Conservation (phyloP, 2,888 invertebrate species). For the Noctua comes region DNA sequence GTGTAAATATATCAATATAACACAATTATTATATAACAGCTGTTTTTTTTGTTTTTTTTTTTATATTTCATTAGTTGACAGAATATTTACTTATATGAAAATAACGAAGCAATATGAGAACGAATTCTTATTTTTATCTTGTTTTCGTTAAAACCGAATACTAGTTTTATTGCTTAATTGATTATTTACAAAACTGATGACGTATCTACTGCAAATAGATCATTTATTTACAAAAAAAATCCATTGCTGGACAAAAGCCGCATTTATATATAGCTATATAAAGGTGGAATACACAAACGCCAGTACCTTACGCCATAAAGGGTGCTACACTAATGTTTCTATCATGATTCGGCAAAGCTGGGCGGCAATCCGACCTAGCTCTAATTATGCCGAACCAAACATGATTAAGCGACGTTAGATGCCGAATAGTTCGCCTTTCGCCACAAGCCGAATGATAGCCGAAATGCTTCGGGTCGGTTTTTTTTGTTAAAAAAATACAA, state of each 20-base stretch:
- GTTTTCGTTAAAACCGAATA: background rate
- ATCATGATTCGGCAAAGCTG: background rate
- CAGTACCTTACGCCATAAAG: background rate
- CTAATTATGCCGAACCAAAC: background rate
- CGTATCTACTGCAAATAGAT: background rate
- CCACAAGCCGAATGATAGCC: background rate
- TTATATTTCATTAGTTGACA: conserved; percentile 21
- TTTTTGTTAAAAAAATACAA: background rate
- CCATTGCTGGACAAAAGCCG: background rate
- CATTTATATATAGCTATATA: background rate
- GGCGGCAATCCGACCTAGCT: background rate
- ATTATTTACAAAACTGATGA: conserved; percentile 14
- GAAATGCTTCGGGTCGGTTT: background rate
- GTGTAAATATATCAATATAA: conserved; percentile 69
- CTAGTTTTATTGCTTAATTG: conserved; percentile 6
- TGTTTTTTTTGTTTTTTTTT: conserved; percentile 64
- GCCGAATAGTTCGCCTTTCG: background rate
- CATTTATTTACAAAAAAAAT: background rate
- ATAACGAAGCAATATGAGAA: conserved; percentile 23
- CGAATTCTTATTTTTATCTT: background rate
- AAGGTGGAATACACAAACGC: background rate
- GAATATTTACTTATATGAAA: conserved; percentile 13
- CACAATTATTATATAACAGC: conserved; percentile 50
- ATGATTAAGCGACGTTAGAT: background rate
- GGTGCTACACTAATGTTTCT: too few species aligned